Conservation (phyloP, 2,888 invertebrate genomes). For the Cerastis rubricosa region DNA sequence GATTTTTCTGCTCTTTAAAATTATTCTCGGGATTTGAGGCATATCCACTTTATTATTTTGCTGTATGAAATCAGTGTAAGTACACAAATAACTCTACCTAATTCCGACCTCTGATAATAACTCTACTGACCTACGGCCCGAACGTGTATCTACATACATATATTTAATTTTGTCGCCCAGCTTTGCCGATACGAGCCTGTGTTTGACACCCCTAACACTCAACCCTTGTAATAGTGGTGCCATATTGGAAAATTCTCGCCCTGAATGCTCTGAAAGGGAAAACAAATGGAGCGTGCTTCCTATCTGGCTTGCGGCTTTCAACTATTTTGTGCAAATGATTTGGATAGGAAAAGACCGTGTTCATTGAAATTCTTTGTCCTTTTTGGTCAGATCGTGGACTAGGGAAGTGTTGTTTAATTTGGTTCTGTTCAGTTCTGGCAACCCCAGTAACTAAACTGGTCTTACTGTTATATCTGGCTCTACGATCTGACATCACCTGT, state of each 20-base stretch:
- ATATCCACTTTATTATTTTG: too few relatives aligned
- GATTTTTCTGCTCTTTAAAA: too few relatives aligned
- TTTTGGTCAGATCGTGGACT: neutral
- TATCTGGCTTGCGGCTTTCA: conserved; percentile 13
- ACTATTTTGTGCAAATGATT: conserved; percentile 29
- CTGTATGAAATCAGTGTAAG: too few relatives aligned
- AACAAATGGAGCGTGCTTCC: conserved; percentile 25
- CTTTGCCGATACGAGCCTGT: too few relatives aligned
- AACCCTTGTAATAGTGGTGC: neutral
- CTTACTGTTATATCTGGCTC: neutral
- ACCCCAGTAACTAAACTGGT: neutral
- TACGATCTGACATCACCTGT: too few relatives aligned
- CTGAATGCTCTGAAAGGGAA: conserved; percentile 30
- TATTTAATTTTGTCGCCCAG: too few relatives aligned
- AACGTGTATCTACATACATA: too few relatives aligned
- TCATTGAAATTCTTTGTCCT: conserved; percentile 12
- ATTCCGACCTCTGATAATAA: too few relatives aligned
- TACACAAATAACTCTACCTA: too few relatives aligned
- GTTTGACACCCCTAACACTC: neutral
- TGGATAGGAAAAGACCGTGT: neutral
- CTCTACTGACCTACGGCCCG: too few relatives aligned
- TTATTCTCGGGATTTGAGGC: too few relatives aligned
- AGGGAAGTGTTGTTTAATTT: neutral
- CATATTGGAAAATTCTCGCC: conserved; percentile 34
- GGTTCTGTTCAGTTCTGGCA: neutral